Evolutionary conservation across 1,140 invertebrate genomes (phyloP).

Genomic region (Planococcus citri): DNA sequence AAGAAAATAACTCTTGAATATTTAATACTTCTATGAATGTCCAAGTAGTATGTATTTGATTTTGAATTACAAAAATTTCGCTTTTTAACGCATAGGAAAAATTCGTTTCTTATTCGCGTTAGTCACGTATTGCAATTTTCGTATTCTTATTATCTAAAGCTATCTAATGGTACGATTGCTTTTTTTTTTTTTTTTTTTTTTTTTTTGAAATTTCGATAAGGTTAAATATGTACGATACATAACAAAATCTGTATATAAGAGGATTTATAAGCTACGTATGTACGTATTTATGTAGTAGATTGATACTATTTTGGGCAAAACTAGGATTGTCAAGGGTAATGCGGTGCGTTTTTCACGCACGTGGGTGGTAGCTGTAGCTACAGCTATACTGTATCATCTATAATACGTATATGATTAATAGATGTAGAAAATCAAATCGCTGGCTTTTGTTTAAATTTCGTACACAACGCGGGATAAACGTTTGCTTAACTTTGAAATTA

Average conservation of each 20-base stretch:
- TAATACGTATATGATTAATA: not conserved
- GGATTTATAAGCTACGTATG: too few species aligned
- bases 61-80: not conserved
- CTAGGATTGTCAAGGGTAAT: not conserved
- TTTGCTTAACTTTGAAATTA: not conserved
- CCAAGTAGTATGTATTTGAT: slow-evolving; percentile 20
- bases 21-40: slow-evolving; percentile 17
- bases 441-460: not conserved
- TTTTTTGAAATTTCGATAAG: too few species aligned
- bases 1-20: slow-evolving; percentile 15
- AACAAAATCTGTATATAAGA: too few species aligned
- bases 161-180: not conserved
- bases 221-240: too few species aligned
- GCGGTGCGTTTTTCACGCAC: not conserved
- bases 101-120: not conserved
- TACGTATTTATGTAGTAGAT: too few species aligned
- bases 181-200: too few species aligned
- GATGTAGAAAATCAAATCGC: not conserved
- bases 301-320: too few species aligned
- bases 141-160: not conserved
- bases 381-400: too few species aligned
- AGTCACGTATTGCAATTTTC: slow-evolving; percentile 16
- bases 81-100: slow-evolving; percentile 1
- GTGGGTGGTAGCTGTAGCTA: too few species aligned
- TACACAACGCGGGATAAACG: not conserved